Conservation (phyloP, 2,888 invertebrate genomes). For the Pharmacophagus antenor region DNA sequence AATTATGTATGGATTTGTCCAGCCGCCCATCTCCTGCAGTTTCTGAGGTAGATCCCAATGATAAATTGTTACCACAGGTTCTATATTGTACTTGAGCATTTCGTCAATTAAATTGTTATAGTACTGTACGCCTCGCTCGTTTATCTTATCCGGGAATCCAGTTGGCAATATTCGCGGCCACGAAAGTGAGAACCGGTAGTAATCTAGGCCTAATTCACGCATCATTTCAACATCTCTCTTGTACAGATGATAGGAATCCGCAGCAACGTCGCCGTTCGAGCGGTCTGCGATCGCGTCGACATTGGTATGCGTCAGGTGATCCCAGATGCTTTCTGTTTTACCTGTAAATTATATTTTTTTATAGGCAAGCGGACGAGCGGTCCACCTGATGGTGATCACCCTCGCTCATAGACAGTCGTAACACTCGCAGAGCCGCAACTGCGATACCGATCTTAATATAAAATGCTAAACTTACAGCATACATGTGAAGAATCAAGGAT, state of each 20-base stretch:
- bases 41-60: slow-evolving; percentile 79
- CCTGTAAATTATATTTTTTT: slow-evolving; percentile 48
- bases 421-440: no score
- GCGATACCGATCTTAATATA: no score
- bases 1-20: slow-evolving; percentile 71
- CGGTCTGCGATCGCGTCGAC: slow-evolving; percentile 72
- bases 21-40: slow-evolving; percentile 74
- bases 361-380: not conserved
- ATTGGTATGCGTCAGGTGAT: slow-evolving; percentile 71
- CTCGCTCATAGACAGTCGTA: no score
- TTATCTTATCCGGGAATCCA: slow-evolving; percentile 79
- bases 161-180: slow-evolving; percentile 81
- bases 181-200: slow-evolving; percentile 82
- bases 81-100: slow-evolving; percentile 73
- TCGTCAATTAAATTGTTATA: slow-evolving; percentile 82
- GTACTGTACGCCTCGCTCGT: slow-evolving; percentile 77
- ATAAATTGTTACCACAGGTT: slow-evolving; percentile 77
- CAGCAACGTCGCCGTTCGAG: slow-evolving; percentile 81
- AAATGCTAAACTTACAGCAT: no score
- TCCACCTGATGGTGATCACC: no score
- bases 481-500: no score
- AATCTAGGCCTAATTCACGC: slow-evolving; percentile 37
- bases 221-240: slow-evolving; percentile 39
- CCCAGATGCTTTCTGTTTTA: slow-evolving; percentile 83
- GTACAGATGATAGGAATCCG: slow-evolving; percentile 68